Evolutionary conservation across 2,888 invertebrate species (phyloP), one percentile per base, ranked within the genome.

Genomic region (Drosophila mimica): DNA sequence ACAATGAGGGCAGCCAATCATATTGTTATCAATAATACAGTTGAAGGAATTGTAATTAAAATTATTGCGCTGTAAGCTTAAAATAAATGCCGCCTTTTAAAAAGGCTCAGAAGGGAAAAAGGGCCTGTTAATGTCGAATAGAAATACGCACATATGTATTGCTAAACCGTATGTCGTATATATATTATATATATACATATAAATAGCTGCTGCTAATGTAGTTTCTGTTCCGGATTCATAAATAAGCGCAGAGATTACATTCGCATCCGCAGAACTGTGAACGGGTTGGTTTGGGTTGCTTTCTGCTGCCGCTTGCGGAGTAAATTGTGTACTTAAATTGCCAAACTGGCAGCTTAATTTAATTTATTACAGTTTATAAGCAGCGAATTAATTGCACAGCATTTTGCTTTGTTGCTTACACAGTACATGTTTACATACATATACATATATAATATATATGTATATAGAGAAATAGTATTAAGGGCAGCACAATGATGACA

Each of bases 11-110:
- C 43, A 56, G 17, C 40, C 59, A 63, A 70, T 59, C 51, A 54
- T 51, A 46, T 61, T 52, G 51, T 43, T 53, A 56, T 57, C 56
- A 40, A 51, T 59, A 36, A 36, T 77, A 61, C 61, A 54, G 46
- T 40, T 25, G 49, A 79, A 56, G 76, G 56, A 76, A 67, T 81
- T 83, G 83, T 76, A 83, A 82, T 82, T 81, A 83, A 82, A 82
- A 76, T 74, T 76, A 82, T 75, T 84, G 84, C 68, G 70, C 53
- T 69, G 73, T 82, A 82, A 79, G 38, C 38, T 54, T 36, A 25
- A 25, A 53, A 17, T 25, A 53, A 53, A 53, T 53, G 79, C 74
- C 34, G 53, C 15, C n/a, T 72, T 74, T 76, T 58, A 78, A 64
- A 74, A 70, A 68, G 30, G 36, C 48, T 63, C 67, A 81, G 67